Percentiles rank a stretch among this genome's conserved stretches.
Evolutionary conservation across 1,140 invertebrate genomes (phyloP).

Genomic region (Drosophila ercepeae): DNA sequence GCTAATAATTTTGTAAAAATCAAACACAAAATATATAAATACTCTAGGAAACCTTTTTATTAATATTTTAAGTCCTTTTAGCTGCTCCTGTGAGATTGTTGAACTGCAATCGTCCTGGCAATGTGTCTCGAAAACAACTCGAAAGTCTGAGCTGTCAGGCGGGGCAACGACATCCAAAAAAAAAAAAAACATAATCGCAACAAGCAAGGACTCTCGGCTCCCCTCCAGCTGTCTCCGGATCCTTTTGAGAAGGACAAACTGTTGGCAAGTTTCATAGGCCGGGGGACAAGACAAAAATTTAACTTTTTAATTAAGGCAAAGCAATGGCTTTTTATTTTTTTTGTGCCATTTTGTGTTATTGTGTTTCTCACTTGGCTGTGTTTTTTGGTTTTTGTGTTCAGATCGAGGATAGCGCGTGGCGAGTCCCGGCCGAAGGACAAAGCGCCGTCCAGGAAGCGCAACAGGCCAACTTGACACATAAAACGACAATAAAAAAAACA

Average conservation of each 20-base stretch:
- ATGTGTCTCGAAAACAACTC: slow-evolving; percentile 1
- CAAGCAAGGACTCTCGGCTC: neutral
- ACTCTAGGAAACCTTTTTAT: neutral
- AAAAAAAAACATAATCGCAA: neutral
- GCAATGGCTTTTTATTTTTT: slow-evolving; percentile 67
- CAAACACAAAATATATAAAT: neutral
- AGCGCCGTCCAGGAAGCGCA: slow-evolving; percentile 41
- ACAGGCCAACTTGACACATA: slow-evolving; percentile 71
- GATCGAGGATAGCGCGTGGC: slow-evolving; percentile 32
- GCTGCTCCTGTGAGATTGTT: slow-evolving; percentile 4
- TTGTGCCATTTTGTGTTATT: slow-evolving; percentile 28
- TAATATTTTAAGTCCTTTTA: neutral
- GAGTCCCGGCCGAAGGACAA: slow-evolving; percentile 35
- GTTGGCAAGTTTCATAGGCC: slow-evolving; percentile 51
- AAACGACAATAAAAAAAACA: slow-evolving; percentile 34
- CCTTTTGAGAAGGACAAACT: slow-evolving; percentile 15
- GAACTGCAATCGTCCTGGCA: slow-evolving; percentile 25
- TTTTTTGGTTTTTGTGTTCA: neutral
- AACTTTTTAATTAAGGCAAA: slow-evolving; percentile 76
- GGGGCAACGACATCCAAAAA: slow-evolving; percentile 18
- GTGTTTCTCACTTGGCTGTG: neutral
- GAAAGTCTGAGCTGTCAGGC: slow-evolving; percentile 29
- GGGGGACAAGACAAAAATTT: slow-evolving; percentile 53
- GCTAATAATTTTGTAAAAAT: too few species aligned
- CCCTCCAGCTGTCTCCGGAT: neutral